Conservation (phyloP, 1,140 invertebrate species). For the Cherax quadricarinatus region DNA sequence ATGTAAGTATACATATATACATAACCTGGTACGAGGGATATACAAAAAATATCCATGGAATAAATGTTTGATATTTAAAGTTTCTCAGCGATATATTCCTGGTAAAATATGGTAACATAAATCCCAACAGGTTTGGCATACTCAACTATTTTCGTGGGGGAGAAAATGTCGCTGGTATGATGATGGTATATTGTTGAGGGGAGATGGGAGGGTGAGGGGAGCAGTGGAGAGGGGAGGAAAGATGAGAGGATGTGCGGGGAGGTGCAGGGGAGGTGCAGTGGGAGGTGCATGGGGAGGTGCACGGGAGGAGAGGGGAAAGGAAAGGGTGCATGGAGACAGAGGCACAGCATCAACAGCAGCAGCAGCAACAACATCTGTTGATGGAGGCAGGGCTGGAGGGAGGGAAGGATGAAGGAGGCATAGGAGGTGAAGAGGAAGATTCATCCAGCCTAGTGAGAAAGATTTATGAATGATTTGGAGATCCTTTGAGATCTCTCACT, state of each 20-base stretch:
- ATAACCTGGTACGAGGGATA: too few relatives aligned
- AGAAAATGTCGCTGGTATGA: not conserved
- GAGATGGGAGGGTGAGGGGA: not conserved
- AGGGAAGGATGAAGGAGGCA: too few relatives aligned
- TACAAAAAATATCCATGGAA: too few relatives aligned
- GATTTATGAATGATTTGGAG: too few relatives aligned
- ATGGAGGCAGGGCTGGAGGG: too few relatives aligned
- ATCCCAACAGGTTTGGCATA: not conserved
- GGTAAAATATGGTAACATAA: not conserved
- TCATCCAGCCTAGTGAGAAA: too few relatives aligned
- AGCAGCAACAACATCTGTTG: too few relatives aligned
- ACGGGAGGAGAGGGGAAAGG: not conserved
- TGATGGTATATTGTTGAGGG: not conserved
- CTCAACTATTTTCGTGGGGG: not conserved
- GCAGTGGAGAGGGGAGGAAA: not conserved
- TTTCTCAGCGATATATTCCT: not conserved
- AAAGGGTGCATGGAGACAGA: too few relatives aligned
- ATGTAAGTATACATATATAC: too few relatives aligned
- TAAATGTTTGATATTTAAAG: not conserved
- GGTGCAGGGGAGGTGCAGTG: not conserved
- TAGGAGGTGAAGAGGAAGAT: too few relatives aligned
- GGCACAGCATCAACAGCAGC: too few relatives aligned
- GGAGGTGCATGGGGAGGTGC: not conserved
- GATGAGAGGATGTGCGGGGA: not conserved
- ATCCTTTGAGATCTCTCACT: too few relatives aligned